Evolutionary conservation across 2,797 vertebrate genomes (phyloP).

Genomic region (Streptopelia turtur): DNA sequence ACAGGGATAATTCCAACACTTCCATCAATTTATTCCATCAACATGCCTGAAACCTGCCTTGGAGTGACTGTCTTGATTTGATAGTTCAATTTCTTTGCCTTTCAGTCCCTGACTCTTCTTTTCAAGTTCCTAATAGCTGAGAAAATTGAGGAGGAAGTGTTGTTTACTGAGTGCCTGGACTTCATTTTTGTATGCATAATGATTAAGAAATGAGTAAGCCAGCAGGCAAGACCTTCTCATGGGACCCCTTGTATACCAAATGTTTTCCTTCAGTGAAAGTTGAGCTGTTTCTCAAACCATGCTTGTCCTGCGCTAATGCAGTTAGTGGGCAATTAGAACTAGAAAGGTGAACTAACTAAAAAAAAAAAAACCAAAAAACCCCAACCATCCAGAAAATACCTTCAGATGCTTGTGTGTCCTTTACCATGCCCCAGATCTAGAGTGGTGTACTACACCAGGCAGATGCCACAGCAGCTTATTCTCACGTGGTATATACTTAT

Average conservation of each 20-base stretch:
- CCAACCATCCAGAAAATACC: too few species aligned
- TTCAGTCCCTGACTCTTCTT: neutral
- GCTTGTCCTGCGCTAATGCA: constrained; percentile 52
- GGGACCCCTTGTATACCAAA: neutral
- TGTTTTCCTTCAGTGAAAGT: constrained; percentile 31
- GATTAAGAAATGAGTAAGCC: constrained; percentile 15
- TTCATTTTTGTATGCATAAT: neutral
- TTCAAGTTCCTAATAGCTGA: constrained; percentile 4
- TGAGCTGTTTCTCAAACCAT: constrained; percentile 15
- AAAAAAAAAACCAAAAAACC: neutral
- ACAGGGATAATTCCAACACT: neutral
- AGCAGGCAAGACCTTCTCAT: neutral
- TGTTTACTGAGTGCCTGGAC: neutral
- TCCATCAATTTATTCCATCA: neutral
- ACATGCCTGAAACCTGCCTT: neutral
- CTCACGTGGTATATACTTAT: fast-evolving
- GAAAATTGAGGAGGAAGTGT: neutral
- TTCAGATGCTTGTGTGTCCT: neutral
- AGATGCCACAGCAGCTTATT: neutral
- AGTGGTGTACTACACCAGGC: neutral
- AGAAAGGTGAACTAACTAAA: constrained; percentile 45
- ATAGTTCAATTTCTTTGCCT: neutral
- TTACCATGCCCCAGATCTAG: neutral
- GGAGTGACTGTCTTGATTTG: neutral
- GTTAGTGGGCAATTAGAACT: constrained; percentile 51